Conservation (phyloP, 2,113 vertebrate genomes). For the Ciconia boyciana region DNA sequence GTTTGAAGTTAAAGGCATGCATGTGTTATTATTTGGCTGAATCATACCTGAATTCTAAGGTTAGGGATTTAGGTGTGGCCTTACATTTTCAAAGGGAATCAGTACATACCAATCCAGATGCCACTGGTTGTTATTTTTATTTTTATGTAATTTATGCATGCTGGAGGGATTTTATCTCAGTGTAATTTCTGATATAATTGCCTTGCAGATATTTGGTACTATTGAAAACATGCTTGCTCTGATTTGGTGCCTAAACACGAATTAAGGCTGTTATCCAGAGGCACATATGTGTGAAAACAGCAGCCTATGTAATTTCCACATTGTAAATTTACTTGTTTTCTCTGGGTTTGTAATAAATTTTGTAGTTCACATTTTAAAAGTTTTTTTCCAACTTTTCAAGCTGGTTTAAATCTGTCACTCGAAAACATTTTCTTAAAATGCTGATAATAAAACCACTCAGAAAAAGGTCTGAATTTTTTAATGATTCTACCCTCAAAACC, state of each 20-base stretch:
- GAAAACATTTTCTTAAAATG: background rate
- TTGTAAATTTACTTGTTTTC: conserved; percentile 26
- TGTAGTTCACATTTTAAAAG: background rate
- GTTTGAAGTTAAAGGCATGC: background rate
- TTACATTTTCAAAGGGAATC: background rate
- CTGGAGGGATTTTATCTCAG: background rate
- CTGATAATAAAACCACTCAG: background rate
- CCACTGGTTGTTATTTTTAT: background rate
- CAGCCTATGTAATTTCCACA: background rate
- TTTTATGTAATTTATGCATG: background rate
- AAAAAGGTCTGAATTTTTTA: background rate
- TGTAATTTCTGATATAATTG: background rate
- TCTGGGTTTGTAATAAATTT: background rate
- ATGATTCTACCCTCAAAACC: background rate
- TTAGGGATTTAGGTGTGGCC: background rate
- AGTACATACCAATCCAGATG: background rate
- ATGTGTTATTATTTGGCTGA: background rate
- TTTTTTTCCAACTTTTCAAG: background rate
- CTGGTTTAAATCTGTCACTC: background rate
- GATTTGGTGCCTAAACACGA: background rate
- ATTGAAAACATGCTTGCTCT: background rate
- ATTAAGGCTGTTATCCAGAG: background rate
- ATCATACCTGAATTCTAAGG: background rate
- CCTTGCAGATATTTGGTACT: background rate
- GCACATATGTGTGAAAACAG: conserved; percentile 1